Evolutionary conservation across 2,113 vertebrate species (phyloP), one percentile per base, ranked within the genome.

Genomic region (Trinectes maculatus): DNA sequence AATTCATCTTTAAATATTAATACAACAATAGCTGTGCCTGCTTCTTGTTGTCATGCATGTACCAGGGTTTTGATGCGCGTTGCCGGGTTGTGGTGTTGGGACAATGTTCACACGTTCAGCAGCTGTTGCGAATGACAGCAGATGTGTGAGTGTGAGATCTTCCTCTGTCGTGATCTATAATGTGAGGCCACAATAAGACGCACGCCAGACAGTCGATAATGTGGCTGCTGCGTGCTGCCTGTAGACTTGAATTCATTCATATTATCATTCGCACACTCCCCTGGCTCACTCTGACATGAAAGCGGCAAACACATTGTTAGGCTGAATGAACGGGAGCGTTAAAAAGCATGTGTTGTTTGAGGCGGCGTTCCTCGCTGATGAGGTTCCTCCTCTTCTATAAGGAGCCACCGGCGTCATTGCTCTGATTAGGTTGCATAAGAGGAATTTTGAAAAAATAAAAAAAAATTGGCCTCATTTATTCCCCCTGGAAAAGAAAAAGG

Each of bases 391-490:
- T 53, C 57, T 61, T 70, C 68, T 61, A 65, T 59, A 71, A 69
- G 80, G 71, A 77, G 77, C 79, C 15, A 72, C 69, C 72, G 52
- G 76, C 80, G 67, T 88, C 87, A 84, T 71, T 66, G 68, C 78
- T 77, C 75, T 88, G 85, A 84, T 88, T 82, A 86, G 79, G 83
- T 84, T 84, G 76, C 87, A 55, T 84, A 88, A 88, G 75, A 79
- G 75, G 77, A 74, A 68, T n/a, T n/a, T n/a, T n/a, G n/a, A n/a
- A n/a, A n/a, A n/a, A n/a, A n/a, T n/a, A 57, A 49, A 58, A 68
- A 57, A 77, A 77, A 83, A 79, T 19, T 87, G 82, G 82, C 87
- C 89, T 89, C 86, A 70, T 89, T 91, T 87, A 37, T 22, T 16
- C 83, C 83, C 80, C 75, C 57, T 26, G 62, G 60, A 81, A 86